phyloP scores from a whole-genome alignment of 30 jellyfish, hydroid and myxozoan genomes.

The Nemopilema nomurai region DNA sequence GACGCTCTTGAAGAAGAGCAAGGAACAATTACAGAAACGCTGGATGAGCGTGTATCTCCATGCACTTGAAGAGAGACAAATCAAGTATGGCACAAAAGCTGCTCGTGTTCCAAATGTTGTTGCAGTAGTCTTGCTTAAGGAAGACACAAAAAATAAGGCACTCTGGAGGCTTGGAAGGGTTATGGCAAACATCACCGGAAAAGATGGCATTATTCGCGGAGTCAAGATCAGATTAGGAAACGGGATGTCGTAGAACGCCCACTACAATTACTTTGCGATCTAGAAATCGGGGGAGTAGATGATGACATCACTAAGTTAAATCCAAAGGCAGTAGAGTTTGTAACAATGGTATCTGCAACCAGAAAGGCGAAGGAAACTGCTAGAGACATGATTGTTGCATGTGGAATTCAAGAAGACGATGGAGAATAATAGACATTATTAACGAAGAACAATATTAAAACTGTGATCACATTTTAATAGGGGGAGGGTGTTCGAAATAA shows the following conservation, averaged over 20 bases:
- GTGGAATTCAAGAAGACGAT: neutral
- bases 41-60: conserved; percentile 61
- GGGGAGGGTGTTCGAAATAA: neutral
- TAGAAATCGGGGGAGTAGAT: conserved; percentile 76
- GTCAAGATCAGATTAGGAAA: conserved; percentile 59
- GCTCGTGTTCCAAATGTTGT: conserved; percentile 37
- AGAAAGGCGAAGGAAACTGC: conserved; percentile 1
- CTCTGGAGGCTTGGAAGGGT: conserved; percentile 68
- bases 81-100: conserved; percentile 31
- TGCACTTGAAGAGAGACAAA: conserved; percentile 69
- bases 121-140: conserved; percentile 62
- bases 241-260: conserved; percentile 70
- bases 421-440: neutral
- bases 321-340: conserved; percentile 52
- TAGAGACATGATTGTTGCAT: neutral
- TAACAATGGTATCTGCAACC: neutral
- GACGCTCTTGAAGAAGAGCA: conserved; percentile 38
- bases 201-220: conserved; percentile 60
- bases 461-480: conserved; percentile 6
- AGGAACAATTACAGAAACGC: conserved; percentile 26
- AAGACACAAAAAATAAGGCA: conserved; percentile 63
- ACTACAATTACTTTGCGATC: conserved; percentile 61
- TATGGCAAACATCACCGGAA: conserved; percentile 36
- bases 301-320: conserved; percentile 29
- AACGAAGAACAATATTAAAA: neutral